Evolutionary conservation across 2,888 invertebrate genomes (phyloP).

Genomic region (Drosophila kuntzei): DNA sequence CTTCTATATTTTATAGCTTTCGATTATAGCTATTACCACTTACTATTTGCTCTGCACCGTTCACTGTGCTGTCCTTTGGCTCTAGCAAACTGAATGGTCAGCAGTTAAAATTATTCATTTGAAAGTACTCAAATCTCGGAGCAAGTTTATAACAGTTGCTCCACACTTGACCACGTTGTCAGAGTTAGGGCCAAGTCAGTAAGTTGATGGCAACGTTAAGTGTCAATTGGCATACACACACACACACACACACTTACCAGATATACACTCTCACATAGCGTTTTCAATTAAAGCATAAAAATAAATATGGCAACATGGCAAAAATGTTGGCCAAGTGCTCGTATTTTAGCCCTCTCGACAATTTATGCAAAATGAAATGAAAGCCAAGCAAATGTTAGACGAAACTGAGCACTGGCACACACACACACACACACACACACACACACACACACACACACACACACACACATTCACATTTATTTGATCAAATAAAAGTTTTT

Average conservation of each 20-base stretch:
- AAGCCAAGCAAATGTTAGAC: conserved; percentile 37
- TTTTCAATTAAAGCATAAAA: conserved; percentile 43
- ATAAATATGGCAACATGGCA: conserved; percentile 58
- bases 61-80: not conserved
- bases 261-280: conserved; percentile 4
- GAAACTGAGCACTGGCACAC: conserved; percentile 7
- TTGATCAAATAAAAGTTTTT: conserved; percentile 27
- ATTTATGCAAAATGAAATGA: conserved; percentile 61
- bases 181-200: conserved; percentile 8
- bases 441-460: not conserved
- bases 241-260: conserved; percentile 13
- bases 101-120: conserved; percentile 52
- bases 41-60: not conserved
- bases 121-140: conserved; percentile 44
- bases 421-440: conserved; percentile 8
- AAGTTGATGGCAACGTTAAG: conserved; percentile 28
- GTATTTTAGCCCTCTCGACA: conserved; percentile 42
- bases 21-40: conserved; percentile 19
- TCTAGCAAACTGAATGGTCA: conserved; percentile 15
- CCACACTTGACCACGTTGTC: conserved; percentile 25
- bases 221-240: conserved; percentile 48
- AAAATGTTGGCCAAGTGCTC: conserved; percentile 52
- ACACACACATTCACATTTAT: not conserved
- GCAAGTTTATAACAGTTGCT: conserved; percentile 39
- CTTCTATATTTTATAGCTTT: conserved; percentile 14